Base-by-base conservation (phyloP, 2,797 vertebrate species). In the Triplophysa yarkandensis region DNA sequence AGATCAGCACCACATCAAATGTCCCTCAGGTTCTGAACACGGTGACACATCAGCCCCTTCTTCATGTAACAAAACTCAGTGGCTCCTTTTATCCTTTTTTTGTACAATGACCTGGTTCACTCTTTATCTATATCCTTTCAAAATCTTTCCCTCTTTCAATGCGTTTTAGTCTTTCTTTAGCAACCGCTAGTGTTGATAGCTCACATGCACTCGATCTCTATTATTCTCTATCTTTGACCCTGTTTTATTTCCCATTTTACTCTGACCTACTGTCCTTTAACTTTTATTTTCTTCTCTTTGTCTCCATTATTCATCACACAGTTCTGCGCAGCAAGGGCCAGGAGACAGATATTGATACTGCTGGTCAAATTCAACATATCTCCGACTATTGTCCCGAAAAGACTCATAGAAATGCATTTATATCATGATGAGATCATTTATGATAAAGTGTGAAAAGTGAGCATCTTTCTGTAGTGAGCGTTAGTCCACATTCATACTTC, bases 281-380 rank as follows among this genome's bases (percentile, higher is more conserved):
- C 65, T 71, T 30, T 25, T 60, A 25, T 70, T 69, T 50, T 72
- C 32, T 32, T 50, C 34, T 76, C 14, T 57, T 78, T 58, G 21
- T 50, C 17, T 54, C 67, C n/a, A 71, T 79, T 79, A 68, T 71
- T 74, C 36, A 71, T 60, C 76, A 48, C 43, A 63, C 30, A 27
- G 63, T 52, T 65, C 44, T 52, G 55, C 71, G 76, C 78, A 80
- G 77, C 43, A 30, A 36, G 30, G 58, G n/a, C 19, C 7, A 54
- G 50, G 21, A 65, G 68, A 34, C 58, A 50, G 76, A 82, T 80
- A 76, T 71, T 63, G 76, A 75, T 75, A 68, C 54, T 28, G 63
- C 55, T 68, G 17, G 63, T 60, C 73, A 50, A n/a, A 50, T 50
- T 68, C 64, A 68, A 64, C 43, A 23, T 30, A 68, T 60, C 43